phyloP scores from a whole-genome alignment of 1,140 invertebrate species.

The Dreissena polymorpha region DNA sequence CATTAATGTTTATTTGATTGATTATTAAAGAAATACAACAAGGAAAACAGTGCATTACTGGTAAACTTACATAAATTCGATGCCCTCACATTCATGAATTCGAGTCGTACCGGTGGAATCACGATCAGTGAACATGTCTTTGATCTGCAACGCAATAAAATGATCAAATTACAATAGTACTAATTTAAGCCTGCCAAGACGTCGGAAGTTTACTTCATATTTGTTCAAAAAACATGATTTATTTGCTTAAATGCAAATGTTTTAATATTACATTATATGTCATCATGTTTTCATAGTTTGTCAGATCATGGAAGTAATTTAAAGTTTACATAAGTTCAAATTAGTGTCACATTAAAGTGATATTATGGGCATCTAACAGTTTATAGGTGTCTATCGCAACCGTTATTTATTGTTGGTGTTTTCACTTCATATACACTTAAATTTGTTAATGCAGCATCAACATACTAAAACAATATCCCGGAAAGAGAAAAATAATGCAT shows the following conservation, averaged over 20 bases:
- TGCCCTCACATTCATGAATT: conserved; percentile 26
- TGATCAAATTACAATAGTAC: background rate
- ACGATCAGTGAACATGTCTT: conserved; percentile 27
- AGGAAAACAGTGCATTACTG: background rate
- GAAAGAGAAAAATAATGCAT: too few relatives aligned
- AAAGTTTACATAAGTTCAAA: too few relatives aligned
- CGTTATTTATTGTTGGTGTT: too few relatives aligned
- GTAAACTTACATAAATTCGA: conserved; percentile 48
- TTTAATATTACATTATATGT: background rate
- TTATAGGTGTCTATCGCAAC: too few relatives aligned
- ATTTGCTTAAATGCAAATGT: background rate
- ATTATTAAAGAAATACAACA: background rate
- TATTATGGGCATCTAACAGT: too few relatives aligned
- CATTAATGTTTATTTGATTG: background rate
- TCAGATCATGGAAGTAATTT: background rate
- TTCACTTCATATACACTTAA: too few relatives aligned
- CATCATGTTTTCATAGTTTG: background rate
- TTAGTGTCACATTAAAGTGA: too few relatives aligned
- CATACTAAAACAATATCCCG: too few relatives aligned
- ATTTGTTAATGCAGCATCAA: too few relatives aligned
- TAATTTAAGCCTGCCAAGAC: background rate
- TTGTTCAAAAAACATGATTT: background rate
- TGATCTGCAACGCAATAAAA: conserved; percentile 21
- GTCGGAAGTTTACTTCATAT: background rate
- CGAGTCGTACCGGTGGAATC: conserved; percentile 28